Evolutionary conservation across 2,113 vertebrate genomes (phyloP), one percentile per base, ranked within the genome.

Genomic region (Mionectes macconnelli): DNA sequence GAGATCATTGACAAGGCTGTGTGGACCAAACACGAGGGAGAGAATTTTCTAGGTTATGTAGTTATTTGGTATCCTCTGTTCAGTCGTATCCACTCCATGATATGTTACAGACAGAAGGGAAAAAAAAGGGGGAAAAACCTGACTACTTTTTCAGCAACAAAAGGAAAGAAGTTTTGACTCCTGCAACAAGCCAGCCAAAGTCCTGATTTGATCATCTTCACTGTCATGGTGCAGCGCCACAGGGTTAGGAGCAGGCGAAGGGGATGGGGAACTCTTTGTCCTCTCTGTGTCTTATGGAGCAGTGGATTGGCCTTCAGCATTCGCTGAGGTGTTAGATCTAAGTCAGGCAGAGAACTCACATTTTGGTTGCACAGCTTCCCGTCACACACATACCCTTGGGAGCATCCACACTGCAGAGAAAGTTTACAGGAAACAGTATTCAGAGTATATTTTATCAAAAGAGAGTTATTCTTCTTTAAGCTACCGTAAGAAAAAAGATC

Each of bases 141-240:
- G n/a, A 40, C 59, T 72, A 37, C 31, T 42, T 60, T 27, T 55
- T 47, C 25, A 80, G 22, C 10, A 49, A 20, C 9, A 50, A 39
- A 15, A 59, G 24, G 31, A 42, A 50, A 33, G 13, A 5, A 33
- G 11, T 40, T 68, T 47, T 82, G 56, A 44, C 35, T 84, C 10
- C 4, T 91, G 53, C n/a, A 89, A 22, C 85, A 91, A 94, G 31
- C 59, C 82, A 90, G 4, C 17, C 92, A 88, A 87, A 44, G 55
- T n/a, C 49, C 53, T 94, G 59, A 93, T 95, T 88, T 74, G 74
- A 90, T 97, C 72, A 88, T 80, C 68, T 69, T 95, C 83, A 77
- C 78, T 95, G 85, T 96, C 92, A 35, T 44, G 52, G 44, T 82
- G 70, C n/a, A 69, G 59, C 0, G 3, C 85, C 0, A 1, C 62